A percentile compares a stretch with the other conserved stretches of the same genome.
These are phyloP conservation scores for Agrochola lychnidis DNA, from an alignment of 2,888 invertebrate genomes.

Conservation along the genomic window DNA sequence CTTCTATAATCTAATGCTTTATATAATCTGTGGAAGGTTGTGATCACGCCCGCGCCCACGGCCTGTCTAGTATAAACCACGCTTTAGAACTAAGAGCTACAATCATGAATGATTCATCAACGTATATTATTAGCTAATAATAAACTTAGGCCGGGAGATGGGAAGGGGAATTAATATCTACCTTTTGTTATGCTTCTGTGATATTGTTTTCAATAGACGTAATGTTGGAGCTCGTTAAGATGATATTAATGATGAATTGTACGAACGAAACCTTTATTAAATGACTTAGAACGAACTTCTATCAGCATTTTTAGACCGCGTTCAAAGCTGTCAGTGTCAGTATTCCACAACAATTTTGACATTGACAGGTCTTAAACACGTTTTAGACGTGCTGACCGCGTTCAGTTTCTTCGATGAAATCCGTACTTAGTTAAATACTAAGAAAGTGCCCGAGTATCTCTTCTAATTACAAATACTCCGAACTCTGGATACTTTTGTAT, in stretches of 20 bases:
- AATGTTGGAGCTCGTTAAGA: not conserved
- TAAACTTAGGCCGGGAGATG: slow-evolving; percentile 40
- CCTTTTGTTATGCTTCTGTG: slow-evolving; percentile 11
- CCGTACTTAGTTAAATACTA: too few species aligned
- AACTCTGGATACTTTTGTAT: not conserved
- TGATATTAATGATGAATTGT: slow-evolving; percentile 9
- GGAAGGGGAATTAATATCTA: slow-evolving; percentile 16
- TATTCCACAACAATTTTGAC: too few species aligned
- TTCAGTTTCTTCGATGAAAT: not conserved
- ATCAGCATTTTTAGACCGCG: not conserved
- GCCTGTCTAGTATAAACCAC: slow-evolving; percentile 43
- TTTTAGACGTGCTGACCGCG: not conserved
- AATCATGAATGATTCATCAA: slow-evolving; percentile 68
- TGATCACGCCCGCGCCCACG: slow-evolving; percentile 65
- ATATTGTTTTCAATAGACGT: slow-evolving; percentile 28
- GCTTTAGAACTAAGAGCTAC: slow-evolving; percentile 54
- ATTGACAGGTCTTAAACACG: not conserved
- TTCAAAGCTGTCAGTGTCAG: not conserved
- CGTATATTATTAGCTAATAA: slow-evolving; percentile 61
- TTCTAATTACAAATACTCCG: not conserved
- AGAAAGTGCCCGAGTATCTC: not conserved
- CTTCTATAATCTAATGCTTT: too few species aligned
- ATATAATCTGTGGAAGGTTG: slow-evolving; percentile 49
- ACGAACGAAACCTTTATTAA: not conserved
- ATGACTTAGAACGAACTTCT: not conserved